Base-by-base conservation (phyloP, 1,140 invertebrate species). In the Pantala flavescens region DNA sequence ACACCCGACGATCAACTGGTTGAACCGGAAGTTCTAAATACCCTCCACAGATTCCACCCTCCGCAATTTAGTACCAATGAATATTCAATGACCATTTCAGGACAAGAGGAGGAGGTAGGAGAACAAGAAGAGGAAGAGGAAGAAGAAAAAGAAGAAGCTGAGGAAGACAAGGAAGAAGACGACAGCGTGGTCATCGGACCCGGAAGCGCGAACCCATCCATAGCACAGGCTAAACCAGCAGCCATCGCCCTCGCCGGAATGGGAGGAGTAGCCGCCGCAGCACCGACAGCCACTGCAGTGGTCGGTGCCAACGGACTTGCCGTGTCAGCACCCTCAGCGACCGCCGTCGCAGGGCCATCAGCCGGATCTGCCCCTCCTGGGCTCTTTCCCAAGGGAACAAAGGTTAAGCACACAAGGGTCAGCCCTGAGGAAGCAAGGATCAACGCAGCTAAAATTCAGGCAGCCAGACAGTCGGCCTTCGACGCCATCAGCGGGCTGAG, bases 201-300 rank as follows among this genome's bases (percentile, higher is more conserved):
- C 71, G 77, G 78, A 75, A 70, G 75, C 24, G 55, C 76, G 71
- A 81, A 82, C 77, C 81, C 83, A 10, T 80, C 80, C 70, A 80
- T 84, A 70, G 82, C 84, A 0, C 82, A 84, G 77, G 82, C 82
- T 16, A 80, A 82, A 74, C 84, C 84, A 24, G 79, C 80, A 55
- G 84, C 83, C 12, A 81, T 84, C 19, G 83, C 84, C 2, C 76
- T 85, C 71, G 83, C 84, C 23, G 84, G 84, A 43, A 79, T 80
- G 70, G 84, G 84, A 43, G 84, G 84, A 14, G 81, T 83, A 12
- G 84, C 84, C 12, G 78, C 81, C 19, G 82, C 84, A 16, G 81
- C 81, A 24, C 84, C 84, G 55, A 42, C 71, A 5, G 71, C 23
- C 42, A 84, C 84, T 16, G 83, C 84, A 9, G 75, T 85, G 10